Conservation (phyloP, 2,797 vertebrate genomes). For the Eidolon dupreanum region DNA sequence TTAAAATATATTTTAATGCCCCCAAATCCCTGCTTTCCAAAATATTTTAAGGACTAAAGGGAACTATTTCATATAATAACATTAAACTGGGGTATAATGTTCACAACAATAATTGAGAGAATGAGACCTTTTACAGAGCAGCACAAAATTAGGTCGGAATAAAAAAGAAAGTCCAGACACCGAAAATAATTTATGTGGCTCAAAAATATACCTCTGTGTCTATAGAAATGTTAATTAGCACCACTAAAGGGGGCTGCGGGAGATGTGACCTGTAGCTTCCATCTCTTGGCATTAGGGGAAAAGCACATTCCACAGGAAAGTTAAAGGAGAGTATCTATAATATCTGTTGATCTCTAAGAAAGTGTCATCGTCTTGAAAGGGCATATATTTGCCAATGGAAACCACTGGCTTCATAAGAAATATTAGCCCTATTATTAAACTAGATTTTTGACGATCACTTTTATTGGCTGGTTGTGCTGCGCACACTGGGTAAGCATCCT, state of each 20-base stretch:
- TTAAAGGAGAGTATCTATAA: background rate
- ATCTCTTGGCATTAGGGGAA: background rate
- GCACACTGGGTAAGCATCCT: background rate
- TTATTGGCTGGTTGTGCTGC: background rate
- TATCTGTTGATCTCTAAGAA: background rate
- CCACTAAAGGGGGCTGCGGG: background rate
- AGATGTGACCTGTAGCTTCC: background rate
- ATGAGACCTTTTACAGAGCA: background rate
- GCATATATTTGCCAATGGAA: background rate
- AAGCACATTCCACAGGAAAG: background rate
- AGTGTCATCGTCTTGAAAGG: background rate
- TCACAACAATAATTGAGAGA: background rate
- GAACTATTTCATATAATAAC: background rate
- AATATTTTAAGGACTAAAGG: background rate
- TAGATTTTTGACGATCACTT: background rate
- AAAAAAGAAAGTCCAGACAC: background rate
- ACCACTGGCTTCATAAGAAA: background rate
- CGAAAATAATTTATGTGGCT: conserved; percentile 1
- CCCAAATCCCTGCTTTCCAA: background rate
- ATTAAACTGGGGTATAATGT: background rate
- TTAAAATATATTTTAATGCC: background rate
- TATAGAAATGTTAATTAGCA: background rate
- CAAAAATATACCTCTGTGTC: background rate
- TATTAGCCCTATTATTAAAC: background rate
- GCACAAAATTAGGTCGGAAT: background rate